Evolutionary conservation across 1,140 invertebrate genomes (phyloP), one percentile per base, ranked within the genome.

Genomic region (Drosophila oshimai): DNA sequence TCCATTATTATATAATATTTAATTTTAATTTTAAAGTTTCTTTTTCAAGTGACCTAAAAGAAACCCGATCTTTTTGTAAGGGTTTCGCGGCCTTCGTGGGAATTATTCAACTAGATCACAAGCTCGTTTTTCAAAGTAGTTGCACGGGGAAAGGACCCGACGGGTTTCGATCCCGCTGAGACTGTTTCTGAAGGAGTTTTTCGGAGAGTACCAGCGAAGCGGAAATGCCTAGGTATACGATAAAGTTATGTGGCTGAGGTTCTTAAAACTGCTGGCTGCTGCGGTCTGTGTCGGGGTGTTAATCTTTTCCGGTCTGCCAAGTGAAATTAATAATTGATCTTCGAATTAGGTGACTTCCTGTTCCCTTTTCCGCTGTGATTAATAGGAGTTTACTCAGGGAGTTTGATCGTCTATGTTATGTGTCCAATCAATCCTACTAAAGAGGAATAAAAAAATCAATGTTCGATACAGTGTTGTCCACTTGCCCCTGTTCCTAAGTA

Each of bases 111-210:
- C 87, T 70, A 68, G 60, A 70, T 89, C 67, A 53, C 74, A 79
- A 83, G 77, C 55, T 79, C 86, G 68, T 89, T 89, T 89, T 75
- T 89, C 74, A 89, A 71, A 87, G 33, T 31, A 50, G n/a, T n/a
- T n/a, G n/a, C n/a, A n/a, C n/a, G n/a, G n/a, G n/a, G n/a, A n/a
- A n/a, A n/a, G 42, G 17, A 13, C 5, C 9, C 10, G 10, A 9
- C 9, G 18, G n/a, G 7, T 41, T 26, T 36, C 5, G 10, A 31
- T 31, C 20, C 26, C 17, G 55, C 29, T 46, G 15, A 17, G 17
- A 37, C 22, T 13, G 9, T 55, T 44, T 54, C 22, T 37, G 12
- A n/a, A n/a, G n/a, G n/a, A n/a, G n/a, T n/a, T n/a, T 37, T 26
- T 18, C 41, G 12, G 10, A 17, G 28, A 6, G 55, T 49, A 13